Evolutionary conservation across 2,888 invertebrate species (phyloP), one percentile per base, ranked within the genome.

Genomic region (Epirrhoe alternata): DNA sequence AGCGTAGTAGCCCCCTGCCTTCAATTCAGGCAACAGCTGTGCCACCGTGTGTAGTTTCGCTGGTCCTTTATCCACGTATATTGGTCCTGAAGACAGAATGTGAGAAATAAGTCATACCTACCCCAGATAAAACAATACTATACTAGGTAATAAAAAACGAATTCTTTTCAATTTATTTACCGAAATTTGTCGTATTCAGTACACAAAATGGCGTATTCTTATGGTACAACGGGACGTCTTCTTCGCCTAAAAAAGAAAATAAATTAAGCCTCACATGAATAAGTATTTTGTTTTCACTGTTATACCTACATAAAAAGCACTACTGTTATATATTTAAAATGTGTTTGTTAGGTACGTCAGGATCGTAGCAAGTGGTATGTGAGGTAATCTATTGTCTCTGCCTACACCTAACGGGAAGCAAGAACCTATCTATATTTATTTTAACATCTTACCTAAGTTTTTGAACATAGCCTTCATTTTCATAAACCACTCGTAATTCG

Each of bases 21-120:
- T 53, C 5, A 61, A 45, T 1, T 51, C 24, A 1, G 61, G 47
- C 12, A 53, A 12, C 14, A 33, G 31, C 6, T 45, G 16, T 1
- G 12, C n/a, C 16, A 52, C 24, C 38, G 14, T n/a, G 5, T 12
- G 5, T 2, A 53, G 30, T 6, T 61, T 30, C n/a, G 47, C 45
- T 16, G 6, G 12, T 17, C 10, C 17, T 30, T 54, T 61, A 31
- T 61, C 31, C 53, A 10, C 53, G 31, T 5, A 16, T 45, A 61
- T 61, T 7, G 61, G 61, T 8, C 61, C 61, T 61, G 47, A 8
- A 24, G 24, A n/a, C n/a, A n/a, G n/a, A n/a, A n/a, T n/a, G n/a
- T n/a, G n/a, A n/a, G n/a, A n/a, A n/a, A n/a, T n/a, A n/a, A n/a
- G n/a, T n/a, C n/a, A n/a, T n/a, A n/a, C n/a, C n/a, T n/a, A n/a